Evolutionary conservation across 2,113 vertebrate species (phyloP).

Genomic region (Chloebia gouldiae): DNA sequence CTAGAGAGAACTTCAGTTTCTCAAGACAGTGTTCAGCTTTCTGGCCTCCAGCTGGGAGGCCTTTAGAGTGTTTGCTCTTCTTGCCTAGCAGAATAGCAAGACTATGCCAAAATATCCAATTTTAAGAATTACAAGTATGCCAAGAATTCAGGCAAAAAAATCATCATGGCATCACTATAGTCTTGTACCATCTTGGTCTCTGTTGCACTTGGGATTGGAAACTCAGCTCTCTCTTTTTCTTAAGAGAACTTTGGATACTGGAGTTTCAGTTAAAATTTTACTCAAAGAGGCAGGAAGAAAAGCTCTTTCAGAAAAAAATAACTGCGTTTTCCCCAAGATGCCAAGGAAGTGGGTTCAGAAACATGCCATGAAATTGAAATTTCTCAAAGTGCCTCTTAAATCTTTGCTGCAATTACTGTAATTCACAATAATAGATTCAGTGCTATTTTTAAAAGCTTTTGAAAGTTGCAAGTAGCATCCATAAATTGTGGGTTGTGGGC

Average conservation of each 20-base stretch:
- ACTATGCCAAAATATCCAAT: not conserved
- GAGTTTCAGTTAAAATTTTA: constrained; percentile 50
- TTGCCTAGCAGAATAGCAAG: not conserved
- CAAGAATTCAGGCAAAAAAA: not conserved
- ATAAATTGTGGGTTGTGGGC: constrained; percentile 72
- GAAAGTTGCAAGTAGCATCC: constrained; percentile 74
- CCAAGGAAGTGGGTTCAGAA: constrained; percentile 62
- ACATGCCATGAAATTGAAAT: constrained; percentile 67
- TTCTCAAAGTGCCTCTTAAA: constrained; percentile 77
- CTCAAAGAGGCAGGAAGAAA: constrained; percentile 56
- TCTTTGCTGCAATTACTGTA: constrained; percentile 77
- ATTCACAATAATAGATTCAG: constrained; percentile 76
- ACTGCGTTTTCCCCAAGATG: constrained; percentile 38
- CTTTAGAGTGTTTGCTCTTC: not conserved
- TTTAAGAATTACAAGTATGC: not conserved
- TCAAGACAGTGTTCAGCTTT: not conserved
- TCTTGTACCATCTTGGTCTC: not conserved
- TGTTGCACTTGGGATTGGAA: constrained; percentile 34
- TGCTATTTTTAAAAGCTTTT: constrained; percentile 79
- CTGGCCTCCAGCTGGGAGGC: not conserved
- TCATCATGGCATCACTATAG: not conserved
- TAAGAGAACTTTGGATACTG: constrained; percentile 10
- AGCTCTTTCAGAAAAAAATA: constrained; percentile 65
- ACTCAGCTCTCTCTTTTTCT: not conserved
- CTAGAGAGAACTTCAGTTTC: not conserved